Evolutionary conservation across 1,140 invertebrate genomes (phyloP), one percentile per base, ranked within the genome.

Genomic region (Drosophila asahinai): DNA sequence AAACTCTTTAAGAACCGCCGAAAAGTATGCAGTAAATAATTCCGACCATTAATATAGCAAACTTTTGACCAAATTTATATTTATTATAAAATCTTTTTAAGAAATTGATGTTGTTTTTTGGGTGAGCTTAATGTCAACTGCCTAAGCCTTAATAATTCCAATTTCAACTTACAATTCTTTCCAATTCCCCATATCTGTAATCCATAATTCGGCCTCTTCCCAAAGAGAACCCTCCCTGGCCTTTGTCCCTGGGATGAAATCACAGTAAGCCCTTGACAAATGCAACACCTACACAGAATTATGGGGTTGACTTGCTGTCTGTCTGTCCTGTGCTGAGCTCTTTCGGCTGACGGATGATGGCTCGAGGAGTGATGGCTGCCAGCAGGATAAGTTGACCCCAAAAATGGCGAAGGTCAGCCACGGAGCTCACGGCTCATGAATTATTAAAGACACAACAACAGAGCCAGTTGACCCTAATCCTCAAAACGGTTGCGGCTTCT

Each of bases 361-460:
- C 36, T 19, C 43, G 61, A 27, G 58, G 58, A 63, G 6, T 38
- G 78, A 22, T 68, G 73, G 60, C 63, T 47, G 47, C 30, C 47
- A 52, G 47, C 81, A 78, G 63, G 52, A 73, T 51, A 81, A 89
- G 81, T 70, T 84, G 81, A 81, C 81, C 84, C 77, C 79, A 58
- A 61, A 81, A 70, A 79, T 80, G 75, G 77, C 63, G 86, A 87
- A 89, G 84, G 84, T 89, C 86, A 90, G 63, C 84, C 86, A 57
- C 74, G 66, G 57, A n/a, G 11, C 17, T 83, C 83, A 54, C 71
- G 62, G 55, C 77, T 80, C 76, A 80, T 80, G 77, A 80, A 80
- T 80, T 80, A 80, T 80, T 80, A 80, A 80, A 80, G 70, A 62
- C 76, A 72, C 61, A 80, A 61, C 57, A 79, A 80, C 81, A 77